Evolutionary conservation across 1,140 invertebrate genomes (phyloP).

Genomic region (Saxidomus purpurata): DNA sequence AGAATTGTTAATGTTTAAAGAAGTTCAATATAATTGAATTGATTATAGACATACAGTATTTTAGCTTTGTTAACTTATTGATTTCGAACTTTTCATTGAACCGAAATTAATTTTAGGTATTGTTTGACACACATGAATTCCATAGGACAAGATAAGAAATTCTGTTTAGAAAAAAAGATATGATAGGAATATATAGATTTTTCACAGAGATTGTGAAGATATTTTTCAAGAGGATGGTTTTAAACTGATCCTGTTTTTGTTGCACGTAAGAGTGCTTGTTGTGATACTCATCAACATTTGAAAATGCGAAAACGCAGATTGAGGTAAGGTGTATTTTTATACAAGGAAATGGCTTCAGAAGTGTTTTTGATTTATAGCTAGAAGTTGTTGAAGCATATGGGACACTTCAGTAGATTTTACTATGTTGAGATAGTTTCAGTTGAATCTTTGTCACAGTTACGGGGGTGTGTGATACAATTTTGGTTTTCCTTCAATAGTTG

Average conservation of each 20-base stretch:
- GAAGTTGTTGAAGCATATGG: background rate
- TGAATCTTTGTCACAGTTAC: too few relatives aligned
- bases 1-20: conserved; percentile 30
- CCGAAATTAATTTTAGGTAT: conserved; percentile 16
- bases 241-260: background rate
- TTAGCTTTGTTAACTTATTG: conserved; percentile 27
- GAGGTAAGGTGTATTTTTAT: conserved; percentile 29
- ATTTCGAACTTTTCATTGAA: conserved; percentile 15
- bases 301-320: conserved; percentile 15
- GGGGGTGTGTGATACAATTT: too few relatives aligned
- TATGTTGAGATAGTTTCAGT: too few relatives aligned
- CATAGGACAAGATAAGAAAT: background rate
- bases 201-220: background rate
- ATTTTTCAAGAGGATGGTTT: background rate
- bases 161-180: background rate
- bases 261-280: background rate
- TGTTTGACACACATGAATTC: conserved; percentile 10
- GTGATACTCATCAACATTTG: background rate
- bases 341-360: background rate
- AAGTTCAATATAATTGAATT: conserved; percentile 27
- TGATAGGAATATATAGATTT: background rate
- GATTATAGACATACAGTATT: background rate
- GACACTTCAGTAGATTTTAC: too few relatives aligned
- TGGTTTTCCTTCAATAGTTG: too few relatives aligned
- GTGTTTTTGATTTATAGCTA: background rate